phyloP scores from a whole-genome alignment of 2,113 vertebrate genomes.

The Martes martes region DNA sequence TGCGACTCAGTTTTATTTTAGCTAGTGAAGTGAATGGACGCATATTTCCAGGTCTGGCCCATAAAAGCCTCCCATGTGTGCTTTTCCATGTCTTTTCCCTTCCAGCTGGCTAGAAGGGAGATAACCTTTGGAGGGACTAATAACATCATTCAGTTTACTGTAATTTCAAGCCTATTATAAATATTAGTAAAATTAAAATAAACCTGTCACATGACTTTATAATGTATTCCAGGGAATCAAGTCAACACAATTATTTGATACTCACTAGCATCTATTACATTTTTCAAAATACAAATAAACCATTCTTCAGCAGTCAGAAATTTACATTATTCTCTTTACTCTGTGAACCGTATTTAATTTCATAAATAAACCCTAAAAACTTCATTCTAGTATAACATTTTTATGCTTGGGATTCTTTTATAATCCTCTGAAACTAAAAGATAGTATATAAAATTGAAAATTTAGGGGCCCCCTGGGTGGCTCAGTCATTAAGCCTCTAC shows the following conservation, averaged over 20 bases:
- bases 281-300: background rate
- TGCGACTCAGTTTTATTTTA: background rate
- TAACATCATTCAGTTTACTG: background rate
- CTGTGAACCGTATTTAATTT: slow-evolving; percentile 1
- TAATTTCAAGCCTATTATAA: background rate
- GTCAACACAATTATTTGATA: background rate
- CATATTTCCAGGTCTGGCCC: background rate
- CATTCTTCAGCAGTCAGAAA: background rate
- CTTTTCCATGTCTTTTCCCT: background rate
- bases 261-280: background rate
- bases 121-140: background rate
- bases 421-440: background rate
- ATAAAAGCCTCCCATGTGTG: background rate
- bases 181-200: background rate
- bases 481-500: no score
- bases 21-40: background rate
- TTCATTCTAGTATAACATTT: background rate
- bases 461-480: no score
- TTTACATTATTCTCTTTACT: background rate
- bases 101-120: background rate
- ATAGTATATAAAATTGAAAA: background rate
- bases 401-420: background rate
- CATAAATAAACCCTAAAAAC: background rate
- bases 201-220: background rate
- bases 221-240: background rate